Evolutionary conservation across 2,888 invertebrate species (phyloP), one percentile per base, ranked within the genome.

Genomic region (Arrhopalites spinosus): DNA sequence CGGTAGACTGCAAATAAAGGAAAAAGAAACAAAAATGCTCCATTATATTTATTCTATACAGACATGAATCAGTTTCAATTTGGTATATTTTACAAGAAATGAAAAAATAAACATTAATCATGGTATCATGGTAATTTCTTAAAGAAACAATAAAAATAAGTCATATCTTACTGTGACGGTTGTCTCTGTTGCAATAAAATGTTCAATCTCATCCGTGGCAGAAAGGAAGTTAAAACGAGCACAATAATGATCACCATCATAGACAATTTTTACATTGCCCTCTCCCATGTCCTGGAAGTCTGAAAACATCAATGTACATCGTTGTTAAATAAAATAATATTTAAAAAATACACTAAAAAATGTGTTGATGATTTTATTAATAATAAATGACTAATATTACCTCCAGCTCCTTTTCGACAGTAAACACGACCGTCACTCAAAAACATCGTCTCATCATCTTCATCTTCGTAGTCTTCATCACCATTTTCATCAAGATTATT

Each of bases 211-310:
- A 43, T 78, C 72, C 3, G 61, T 50, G 15, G 43, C 20, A n/a
- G 64, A 27, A 17, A 68, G 23, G 17, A 80, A 72, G 3, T 75
- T 69, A 20, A 80, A 73, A 2, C 79, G 75, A 23, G 78, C 79
- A 63, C 80, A 79, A 50, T 76, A 80, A 27, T 74, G 77, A 67
- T 80, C 80, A 13, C 79, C 80, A 59, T 80, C 80, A 67, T 80
- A 80, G 1, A 79, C 29, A 23, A 80, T 75, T 11, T 76, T 77
- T 13, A 79, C 66, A 23, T 73, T 43, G 15, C 77, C 78, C 27
- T 79, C 78, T 25, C 80, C 80, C 45, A 76, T 71, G 56, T 80
- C 80, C 15, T n/a, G 66, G 23, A 78, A 80, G 29, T 72, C 80
- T 80, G 47, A 36, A 20, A 69, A 61, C 25, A 27, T 8, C 25